Base-by-base conservation (phyloP, 2,888 invertebrate species). In the Plebejus argus region DNA sequence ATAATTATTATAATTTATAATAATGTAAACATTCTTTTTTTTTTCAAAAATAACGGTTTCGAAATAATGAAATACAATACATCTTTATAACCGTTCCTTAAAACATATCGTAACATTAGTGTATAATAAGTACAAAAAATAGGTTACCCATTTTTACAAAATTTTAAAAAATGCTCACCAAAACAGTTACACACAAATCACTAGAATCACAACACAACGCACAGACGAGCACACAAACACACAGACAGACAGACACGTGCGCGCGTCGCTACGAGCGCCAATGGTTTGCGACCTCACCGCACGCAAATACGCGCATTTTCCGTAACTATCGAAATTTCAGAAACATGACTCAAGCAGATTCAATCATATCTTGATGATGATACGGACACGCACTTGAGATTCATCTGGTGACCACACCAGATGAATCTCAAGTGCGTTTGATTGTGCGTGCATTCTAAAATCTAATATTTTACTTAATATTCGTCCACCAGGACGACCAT, bases 241-340 rank as follows among this genome's bases (percentile, higher is more conserved):
- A 78, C 78, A 79, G 79, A 81, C 82, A 85, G 84, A 81, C 82
- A 83, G 79, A 78, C 77, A 90, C 93, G 93, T 93, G 91, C 86
- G 84, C 39, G 86, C 89, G 83, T 86, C 86, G 82, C 84, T 86
- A 87, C 87, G 88, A 82, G 82, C 86, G 89, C 89, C 86, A 88
- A 86, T 85, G 87, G 83, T 92, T 91, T 92, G 93, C 91, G 89
- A 82, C 78, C 81, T 79, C 82, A 82, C 80, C 33, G 66, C 86
- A 82, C 84, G 20, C 39, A 45, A 72, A 72, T 71, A 10, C 45
- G 39, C 39, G 83, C 84, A 28, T 66, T 66, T 66, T 15, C 66
- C 66, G 12, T 33, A 66, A 66, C 66, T 28, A 66, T 33, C 66
- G 15, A 61, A 66, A 66, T 66, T 66, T 20, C 10, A 20, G 10